Evolutionary conservation across 2,113 vertebrate species (phyloP), one percentile per base, ranked within the genome.

Genomic region (Laticauda colubrina): DNA sequence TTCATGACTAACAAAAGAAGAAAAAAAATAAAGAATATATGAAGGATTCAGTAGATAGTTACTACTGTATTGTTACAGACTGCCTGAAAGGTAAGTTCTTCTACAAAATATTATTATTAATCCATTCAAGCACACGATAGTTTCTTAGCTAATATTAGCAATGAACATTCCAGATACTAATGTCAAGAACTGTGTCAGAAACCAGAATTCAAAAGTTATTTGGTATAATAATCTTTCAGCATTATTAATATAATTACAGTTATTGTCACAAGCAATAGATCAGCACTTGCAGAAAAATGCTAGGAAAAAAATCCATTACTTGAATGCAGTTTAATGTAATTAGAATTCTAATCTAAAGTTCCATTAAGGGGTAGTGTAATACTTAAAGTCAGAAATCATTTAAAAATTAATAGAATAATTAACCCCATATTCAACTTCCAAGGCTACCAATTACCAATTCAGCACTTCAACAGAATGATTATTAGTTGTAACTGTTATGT

Each of bases 121-220:
- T 95, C 91, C 93, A 96, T 69, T 92, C 23, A 92, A 75, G 9
- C n/a, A 93, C n/a, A 59, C 3, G 94, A 89, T 43, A 55, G 8
- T 89, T 88, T 91, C 93, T 94, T 95, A 95, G 92, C 92, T 88
- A 45, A 89, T 81, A n/a, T 87, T 26, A 87, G 64, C 56, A 48
- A 8, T 91, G 90, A 90, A 0, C 53, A 92, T 93, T 95, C 86
- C 20, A 88, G 81, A 91, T 69, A 5, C 39, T 90, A 93, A 54
- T 87, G 85, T 87, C 56, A 29, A 59, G 90, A 94, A 96, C 89
- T 0, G 12, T 90, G n/a, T 95, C 53, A 64, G 87, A 45, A 94
- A 89, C 34, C 20, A 20, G 12, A 53, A 6, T 91, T 93, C 4
- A 85, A 91, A 90, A 85, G 69, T n/a, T 43, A 43, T 92, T 21